Percentiles rank a stretch among this genome's conserved stretches.
phyloP scores from a whole-genome alignment of 2,113 vertebrate species.

The Cottus gobio region DNA sequence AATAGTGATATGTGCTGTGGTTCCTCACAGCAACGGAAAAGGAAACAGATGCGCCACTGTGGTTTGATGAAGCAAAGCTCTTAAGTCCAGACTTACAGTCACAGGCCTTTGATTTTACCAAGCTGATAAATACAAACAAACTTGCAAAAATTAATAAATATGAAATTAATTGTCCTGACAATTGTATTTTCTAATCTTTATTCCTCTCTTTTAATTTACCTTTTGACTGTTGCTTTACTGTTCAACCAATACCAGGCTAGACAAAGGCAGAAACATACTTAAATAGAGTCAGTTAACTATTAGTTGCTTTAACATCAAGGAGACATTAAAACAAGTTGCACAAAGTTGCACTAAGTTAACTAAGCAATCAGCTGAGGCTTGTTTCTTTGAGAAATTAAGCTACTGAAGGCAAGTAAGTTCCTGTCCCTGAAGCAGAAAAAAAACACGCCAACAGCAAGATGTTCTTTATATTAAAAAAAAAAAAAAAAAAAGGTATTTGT shows the following conservation, averaged over 20 bases:
- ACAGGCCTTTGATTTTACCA: neutral
- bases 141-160: neutral
- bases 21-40: constrained; percentile 13
- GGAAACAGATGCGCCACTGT: constrained; percentile 19
- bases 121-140: neutral
- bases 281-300: neutral
- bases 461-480: too few species aligned
- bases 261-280: neutral
- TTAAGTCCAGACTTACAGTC: constrained; percentile 11
- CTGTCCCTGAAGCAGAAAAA: neutral
- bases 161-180: neutral
- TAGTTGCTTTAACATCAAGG: neutral
- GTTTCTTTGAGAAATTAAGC: neutral
- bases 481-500: neutral
- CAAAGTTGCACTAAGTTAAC: too few species aligned
- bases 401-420: neutral
- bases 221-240: neutral
- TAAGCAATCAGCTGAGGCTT: neutral
- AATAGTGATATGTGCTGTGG: neutral
- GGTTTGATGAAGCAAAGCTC: constrained; percentile 9
- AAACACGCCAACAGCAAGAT: neutral
- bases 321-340: neutral
- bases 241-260: neutral
- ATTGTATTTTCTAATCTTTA: neutral
- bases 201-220: neutral